Evolutionary conservation across 2,113 vertebrate species (phyloP), one percentile per base, ranked within the genome.

Genomic region (Phylloscopus trochiloides): DNA sequence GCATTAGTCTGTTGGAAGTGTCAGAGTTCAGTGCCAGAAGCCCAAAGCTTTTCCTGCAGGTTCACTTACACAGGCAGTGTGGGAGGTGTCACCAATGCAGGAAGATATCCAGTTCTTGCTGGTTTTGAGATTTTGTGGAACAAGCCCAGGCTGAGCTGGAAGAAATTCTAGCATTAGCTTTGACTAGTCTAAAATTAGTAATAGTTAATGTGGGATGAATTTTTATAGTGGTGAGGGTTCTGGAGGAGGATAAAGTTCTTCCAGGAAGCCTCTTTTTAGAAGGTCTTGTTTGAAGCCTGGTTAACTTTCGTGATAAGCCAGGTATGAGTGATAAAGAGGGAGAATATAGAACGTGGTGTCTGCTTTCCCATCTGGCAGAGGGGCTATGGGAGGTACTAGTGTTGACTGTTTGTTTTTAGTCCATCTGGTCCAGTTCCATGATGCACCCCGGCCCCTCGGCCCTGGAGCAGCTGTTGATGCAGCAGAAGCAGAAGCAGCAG

Each of bases 341-440:
- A 61, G 42, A 61, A 55, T 5, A 10, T 5, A 32, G n/a, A 61
- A 59, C 26, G 9, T 8, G 8, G 3, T 73, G 72, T 82, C 29
- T 0, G 1, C 32, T 32, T 71, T 87, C 66, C 78, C 25, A 3
- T 21, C 38, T n/a, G 29, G 55, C 29, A 47, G 59, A 59, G n/a
- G 25, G 51, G 34, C 34, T 78, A 6, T 59, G 22, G 26, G 26
- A 68, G 79, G 38, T 95, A 47, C 87, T 93, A 93, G 63, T 48
- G 63, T 80, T 92, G 88, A 54, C 68, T 95, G n/a, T 96, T 93
- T 95, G 94, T 89, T 96, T 97, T 66, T 91, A 99, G 99, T 99
- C 99, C n/a, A 99, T 99, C 98, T 99, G 99, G 99, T 99, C 99
- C 77, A 99, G 99, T 97, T 99, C 99, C 96, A 99, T 99, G 99